A percentile compares a stretch with the other conserved stretches of the same genome.
Conservation (phyloP, 2,113 vertebrate species). For the Pteropus alecto region DNA sequence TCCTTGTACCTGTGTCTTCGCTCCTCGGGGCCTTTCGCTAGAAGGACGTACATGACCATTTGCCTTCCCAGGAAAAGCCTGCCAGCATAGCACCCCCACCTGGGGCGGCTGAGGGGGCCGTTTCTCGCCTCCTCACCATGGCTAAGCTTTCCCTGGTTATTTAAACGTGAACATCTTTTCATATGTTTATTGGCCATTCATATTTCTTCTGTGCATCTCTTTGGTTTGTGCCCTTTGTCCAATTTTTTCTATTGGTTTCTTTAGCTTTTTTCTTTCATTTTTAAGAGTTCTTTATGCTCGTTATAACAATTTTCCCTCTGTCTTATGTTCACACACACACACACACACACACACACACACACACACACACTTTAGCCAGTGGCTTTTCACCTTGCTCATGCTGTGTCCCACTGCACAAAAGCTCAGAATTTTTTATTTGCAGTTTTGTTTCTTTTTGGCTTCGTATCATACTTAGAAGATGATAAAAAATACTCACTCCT, state of each 20-base stretch:
- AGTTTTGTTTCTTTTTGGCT: not conserved
- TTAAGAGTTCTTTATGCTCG: not conserved
- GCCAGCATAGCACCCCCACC: not conserved
- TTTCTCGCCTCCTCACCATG: not conserved
- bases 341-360: not conserved
- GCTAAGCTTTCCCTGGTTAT: not conserved
- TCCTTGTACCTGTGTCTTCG: not conserved
- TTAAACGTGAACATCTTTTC: not conserved
- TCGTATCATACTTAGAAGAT: not conserved
- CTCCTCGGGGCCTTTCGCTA: not conserved
- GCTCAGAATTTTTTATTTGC: not conserved
- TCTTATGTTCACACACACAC: not conserved
- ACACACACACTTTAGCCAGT: not conserved
- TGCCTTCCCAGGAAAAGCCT: not conserved
- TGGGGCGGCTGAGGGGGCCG: accelerated
- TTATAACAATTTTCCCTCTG: not conserved
- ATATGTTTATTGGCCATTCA: not conserved
- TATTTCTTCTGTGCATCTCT: not conserved
- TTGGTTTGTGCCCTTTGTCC: not conserved
- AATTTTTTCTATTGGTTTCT: not conserved
- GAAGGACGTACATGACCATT: not conserved
- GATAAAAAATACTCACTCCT: not conserved
- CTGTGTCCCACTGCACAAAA: no score
- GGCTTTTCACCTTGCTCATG: not conserved
- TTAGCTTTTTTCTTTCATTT: not conserved